phyloP scores from a whole-genome alignment of 2,888 invertebrate species.

The Nycteola revayana region DNA sequence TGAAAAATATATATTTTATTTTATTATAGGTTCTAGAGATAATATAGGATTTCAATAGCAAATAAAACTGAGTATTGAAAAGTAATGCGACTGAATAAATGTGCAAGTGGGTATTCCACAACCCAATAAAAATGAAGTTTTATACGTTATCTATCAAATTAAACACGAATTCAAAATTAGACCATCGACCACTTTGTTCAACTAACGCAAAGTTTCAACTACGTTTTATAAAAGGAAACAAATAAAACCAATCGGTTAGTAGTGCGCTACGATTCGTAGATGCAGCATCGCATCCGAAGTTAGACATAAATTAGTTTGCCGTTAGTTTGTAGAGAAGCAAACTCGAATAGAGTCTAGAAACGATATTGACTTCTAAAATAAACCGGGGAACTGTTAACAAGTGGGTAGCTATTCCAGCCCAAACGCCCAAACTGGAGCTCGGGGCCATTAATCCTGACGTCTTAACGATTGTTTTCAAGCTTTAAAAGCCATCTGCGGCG shows the following conservation, averaged over 20 bases:
- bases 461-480: conserved; percentile 65
- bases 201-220: neutral
- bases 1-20: too few relatives aligned
- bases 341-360: conserved; percentile 23
- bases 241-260: conserved; percentile 16
- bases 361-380: conserved; percentile 38
- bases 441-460: conserved; percentile 50
- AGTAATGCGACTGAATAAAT: too few relatives aligned
- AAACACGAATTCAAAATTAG: conserved; percentile 6
- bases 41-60: too few relatives aligned
- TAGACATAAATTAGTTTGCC: conserved; percentile 36
- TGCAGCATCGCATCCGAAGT: conserved; percentile 21
- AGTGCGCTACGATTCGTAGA: neutral
- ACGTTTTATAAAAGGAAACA: conserved; percentile 15
- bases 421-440: conserved; percentile 32
- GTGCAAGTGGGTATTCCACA: too few relatives aligned
- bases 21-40: too few relatives aligned
- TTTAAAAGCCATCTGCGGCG: conserved; percentile 62
- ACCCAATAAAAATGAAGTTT: too few relatives aligned
- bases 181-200: neutral
- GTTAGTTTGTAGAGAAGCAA: conserved; percentile 26
- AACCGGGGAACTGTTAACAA: conserved; percentile 36
- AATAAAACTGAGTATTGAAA: too few relatives aligned
- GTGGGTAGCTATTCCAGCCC: conserved; percentile 27
- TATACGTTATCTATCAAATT: too few relatives aligned